Conservation (phyloP, 2,888 invertebrate genomes). For the Odontocerum albicorne region DNA sequence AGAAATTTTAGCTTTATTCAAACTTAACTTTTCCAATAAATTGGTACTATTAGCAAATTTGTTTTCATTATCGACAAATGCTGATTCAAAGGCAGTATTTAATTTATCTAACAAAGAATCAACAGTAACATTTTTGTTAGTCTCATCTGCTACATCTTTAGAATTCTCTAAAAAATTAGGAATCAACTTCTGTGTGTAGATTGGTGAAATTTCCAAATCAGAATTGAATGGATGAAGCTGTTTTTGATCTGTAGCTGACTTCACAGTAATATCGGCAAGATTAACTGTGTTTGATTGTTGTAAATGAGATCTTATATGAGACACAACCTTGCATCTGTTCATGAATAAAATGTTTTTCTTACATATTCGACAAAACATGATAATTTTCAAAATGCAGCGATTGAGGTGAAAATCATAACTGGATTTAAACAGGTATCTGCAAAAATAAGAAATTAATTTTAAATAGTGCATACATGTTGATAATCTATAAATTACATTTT, state of each 20-base stretch:
- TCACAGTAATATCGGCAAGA: slow-evolving; percentile 4
- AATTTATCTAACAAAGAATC: slow-evolving; percentile 2
- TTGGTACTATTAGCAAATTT: no score
- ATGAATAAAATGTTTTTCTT: slow-evolving; percentile 45
- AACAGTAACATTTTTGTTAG: neutral
- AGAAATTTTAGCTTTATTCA: no score
- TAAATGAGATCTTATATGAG: slow-evolving; percentile 53
- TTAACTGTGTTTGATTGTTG: slow-evolving; percentile 9
- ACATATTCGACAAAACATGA: slow-evolving; percentile 48
- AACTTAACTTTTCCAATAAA: no score
- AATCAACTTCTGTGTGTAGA: no score
- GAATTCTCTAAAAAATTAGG: no score
- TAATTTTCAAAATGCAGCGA: slow-evolving; percentile 52
- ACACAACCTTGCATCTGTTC: slow-evolving; percentile 53
- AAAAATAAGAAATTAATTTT: slow-evolving; percentile 41
- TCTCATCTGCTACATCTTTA: no score
- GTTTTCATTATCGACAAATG: no score
- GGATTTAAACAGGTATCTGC: slow-evolving; percentile 50
- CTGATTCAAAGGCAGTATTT: neutral
- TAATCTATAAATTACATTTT: no score
- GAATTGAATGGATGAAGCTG: no score
- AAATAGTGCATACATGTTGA: no score
- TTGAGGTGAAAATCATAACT: slow-evolving; percentile 48
- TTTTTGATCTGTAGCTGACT: no score
- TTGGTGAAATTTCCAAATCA: no score